Evolutionary conservation across 2,113 vertebrate genomes (phyloP), one percentile per base, ranked within the genome.

Genomic region (Eulemur rufifrons): DNA sequence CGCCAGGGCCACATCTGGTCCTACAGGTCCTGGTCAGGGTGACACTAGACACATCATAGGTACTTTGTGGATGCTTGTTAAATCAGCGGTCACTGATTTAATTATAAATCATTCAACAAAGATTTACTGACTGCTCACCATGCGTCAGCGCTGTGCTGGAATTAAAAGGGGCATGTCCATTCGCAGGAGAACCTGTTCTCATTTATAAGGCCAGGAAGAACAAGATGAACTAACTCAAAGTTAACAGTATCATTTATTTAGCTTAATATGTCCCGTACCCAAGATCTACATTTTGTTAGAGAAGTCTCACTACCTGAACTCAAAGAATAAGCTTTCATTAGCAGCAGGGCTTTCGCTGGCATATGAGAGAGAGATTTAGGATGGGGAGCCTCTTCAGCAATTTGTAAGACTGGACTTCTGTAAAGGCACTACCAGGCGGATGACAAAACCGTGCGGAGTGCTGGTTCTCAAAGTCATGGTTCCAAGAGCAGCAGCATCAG

Each of bases 201-300:
- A 9, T 29, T 32, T 9, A 10, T 20, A 78, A 63, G 66, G 25
- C 59, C 73, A 92, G n/a, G 88, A 87, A 59, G 54, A 90, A 76
- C 13, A 74, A 92, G 64, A 73, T 52, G 37, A 86, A 76, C 15
- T 8, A n/a, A 74, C 78, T 69, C 45, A 18, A 88, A 29, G 12
- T 23, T 39, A n/a, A 56, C 12, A 71, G 78, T 29, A 34, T 50
- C 89, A 13, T 13, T 13, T 8, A 88, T n/a, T 76, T n/a, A 32
- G 14, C 42, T 52, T 80, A 63, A 25, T 12, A 25, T 45, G 50
- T 42, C 32, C 21, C 0, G 29, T 21, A 27, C 54, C 63, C 78
- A 77, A 85, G 10, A 71, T 50, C 45, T n/a, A 23, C 59, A 94
- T 81, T 86, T 74, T 91, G 82, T 66, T 18, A 82, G 37, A 25